Evolutionary conservation across 2,797 vertebrate genomes (phyloP).

Genomic region (Lagorchestes hirsutus): DNA sequence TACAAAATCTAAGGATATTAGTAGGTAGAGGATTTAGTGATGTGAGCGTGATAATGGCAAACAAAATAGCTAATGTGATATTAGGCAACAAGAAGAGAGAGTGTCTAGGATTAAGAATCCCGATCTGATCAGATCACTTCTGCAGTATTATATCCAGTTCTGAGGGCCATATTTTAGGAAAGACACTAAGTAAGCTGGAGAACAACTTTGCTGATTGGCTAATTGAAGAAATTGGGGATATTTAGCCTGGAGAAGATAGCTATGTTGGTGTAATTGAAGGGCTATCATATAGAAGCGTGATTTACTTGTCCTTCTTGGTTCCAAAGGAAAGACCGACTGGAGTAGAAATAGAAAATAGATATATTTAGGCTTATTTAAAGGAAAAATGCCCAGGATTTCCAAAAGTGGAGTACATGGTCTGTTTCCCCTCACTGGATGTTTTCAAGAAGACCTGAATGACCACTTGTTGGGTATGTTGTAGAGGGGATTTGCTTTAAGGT

Average conservation of each 20-base stretch:
- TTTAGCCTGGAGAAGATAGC: not conserved
- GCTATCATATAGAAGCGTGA: not conserved
- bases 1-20: not conserved
- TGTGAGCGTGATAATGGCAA: not conserved
- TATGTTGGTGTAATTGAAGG: not conserved
- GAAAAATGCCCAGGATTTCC: not conserved
- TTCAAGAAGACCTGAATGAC: not conserved
- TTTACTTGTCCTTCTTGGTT: not conserved
- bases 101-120: not conserved
- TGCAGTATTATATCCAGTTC: not conserved
- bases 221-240: not conserved
- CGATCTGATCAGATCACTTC: not conserved
- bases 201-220: not conserved
- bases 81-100: not conserved
- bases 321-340: not conserved
- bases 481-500: not conserved
- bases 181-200: not conserved
- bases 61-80: not conserved
- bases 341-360: not conserved
- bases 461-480: not conserved
- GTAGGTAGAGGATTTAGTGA: not conserved
- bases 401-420: not conserved
- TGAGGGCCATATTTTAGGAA: not conserved
- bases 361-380: not conserved
- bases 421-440: not conserved